Evolutionary conservation across 2,113 vertebrate species (phyloP).

Genomic region (Turnix velox): DNA sequence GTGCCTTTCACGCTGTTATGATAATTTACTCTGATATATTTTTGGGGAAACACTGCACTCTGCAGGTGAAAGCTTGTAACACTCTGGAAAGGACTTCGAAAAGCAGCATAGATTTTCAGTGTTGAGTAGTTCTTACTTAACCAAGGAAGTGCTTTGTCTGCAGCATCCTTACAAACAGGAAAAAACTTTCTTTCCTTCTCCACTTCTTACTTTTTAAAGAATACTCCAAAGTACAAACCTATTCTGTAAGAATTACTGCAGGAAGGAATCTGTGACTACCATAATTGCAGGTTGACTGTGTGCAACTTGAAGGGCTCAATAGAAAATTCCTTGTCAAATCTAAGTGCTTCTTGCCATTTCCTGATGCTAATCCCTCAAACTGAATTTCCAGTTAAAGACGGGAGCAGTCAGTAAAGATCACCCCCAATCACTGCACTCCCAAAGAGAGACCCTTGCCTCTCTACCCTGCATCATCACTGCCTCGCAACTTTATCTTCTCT

Average conservation of each 20-base stretch:
- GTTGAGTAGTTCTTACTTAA: neutral
- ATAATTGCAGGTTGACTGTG: neutral
- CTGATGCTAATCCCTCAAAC: neutral
- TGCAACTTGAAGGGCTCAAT: neutral
- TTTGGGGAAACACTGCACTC: constrained; percentile 43
- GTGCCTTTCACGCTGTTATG: neutral
- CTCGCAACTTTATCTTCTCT: fast-evolving
- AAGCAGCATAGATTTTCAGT: neutral
- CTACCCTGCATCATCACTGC: no score
- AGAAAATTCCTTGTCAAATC: neutral
- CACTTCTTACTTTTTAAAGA: neutral
- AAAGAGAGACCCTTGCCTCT: neutral
- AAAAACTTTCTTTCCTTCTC: neutral
- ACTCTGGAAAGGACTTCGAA: neutral
- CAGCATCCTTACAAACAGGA: neutral
- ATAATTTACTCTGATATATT: neutral
- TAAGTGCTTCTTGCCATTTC: neutral
- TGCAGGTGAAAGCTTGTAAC: constrained; percentile 17
- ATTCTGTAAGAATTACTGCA: neutral
- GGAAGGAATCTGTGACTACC: neutral
- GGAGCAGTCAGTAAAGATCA: neutral
- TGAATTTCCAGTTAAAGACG: neutral
- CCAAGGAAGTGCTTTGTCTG: neutral
- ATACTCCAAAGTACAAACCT: neutral
- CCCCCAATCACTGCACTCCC: neutral